A percentile compares a stretch with the other conserved stretches of the same genome.
Conservation (phyloP, 2,113 vertebrate species). For the Sinocyclocheilus grahami region DNA sequence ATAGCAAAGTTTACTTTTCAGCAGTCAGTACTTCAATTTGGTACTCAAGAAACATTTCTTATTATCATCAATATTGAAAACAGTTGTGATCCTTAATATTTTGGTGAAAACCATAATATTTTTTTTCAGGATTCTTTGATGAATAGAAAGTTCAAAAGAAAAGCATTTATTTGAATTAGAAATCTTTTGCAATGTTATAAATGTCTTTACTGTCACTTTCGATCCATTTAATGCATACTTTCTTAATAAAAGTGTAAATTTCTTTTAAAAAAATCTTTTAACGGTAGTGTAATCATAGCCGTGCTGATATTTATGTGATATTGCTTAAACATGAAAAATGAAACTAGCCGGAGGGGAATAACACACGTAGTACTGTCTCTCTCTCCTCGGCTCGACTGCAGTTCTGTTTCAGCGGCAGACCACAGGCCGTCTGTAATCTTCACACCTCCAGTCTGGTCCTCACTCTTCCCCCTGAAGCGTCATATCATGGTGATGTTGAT, state of each 20-base stretch:
- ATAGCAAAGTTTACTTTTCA: too few relatives aligned
- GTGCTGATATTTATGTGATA: background rate
- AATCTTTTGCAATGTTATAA: background rate
- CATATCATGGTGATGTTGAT: slow-evolving; percentile 61
- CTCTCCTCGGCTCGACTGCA: slow-evolving; percentile 41
- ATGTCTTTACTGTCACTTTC: background rate
- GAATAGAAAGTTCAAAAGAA: background rate
- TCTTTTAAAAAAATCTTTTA: background rate
- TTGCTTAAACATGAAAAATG: slow-evolving; percentile 11
- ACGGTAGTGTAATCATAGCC: background rate
- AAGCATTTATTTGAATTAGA: background rate
- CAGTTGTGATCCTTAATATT: background rate
- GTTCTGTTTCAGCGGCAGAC: slow-evolving; percentile 62
- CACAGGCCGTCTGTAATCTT: slow-evolving; percentile 53
- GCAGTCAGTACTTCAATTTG: too few relatives aligned
- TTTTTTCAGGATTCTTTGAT: background rate
- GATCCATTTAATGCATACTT: background rate
- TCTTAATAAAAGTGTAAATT: background rate
- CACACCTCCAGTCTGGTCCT: slow-evolving; percentile 65
- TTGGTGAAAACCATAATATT: background rate
- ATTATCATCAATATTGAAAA: background rate
- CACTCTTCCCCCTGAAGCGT: slow-evolving; percentile 70
- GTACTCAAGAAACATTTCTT: background rate
- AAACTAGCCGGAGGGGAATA: slow-evolving; percentile 13
- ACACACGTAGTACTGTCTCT: background rate